Evolutionary conservation across 2,888 invertebrate genomes (phyloP).

Genomic region (Pseudococcus jackbeardsleyi): DNA sequence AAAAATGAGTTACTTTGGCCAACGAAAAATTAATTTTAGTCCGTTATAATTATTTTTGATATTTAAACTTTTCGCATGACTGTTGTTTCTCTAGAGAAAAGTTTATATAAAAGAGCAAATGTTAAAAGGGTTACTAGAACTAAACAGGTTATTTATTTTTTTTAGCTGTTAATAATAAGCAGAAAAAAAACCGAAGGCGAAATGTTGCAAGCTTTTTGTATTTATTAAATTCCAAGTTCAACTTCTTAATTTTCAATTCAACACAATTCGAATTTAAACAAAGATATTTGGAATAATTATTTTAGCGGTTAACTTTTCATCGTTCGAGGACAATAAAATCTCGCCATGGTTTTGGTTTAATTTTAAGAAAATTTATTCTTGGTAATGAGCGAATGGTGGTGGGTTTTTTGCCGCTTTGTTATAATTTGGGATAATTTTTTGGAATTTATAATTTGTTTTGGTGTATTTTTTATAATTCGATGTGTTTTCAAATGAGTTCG

Average conservation of each 20-base stretch:
- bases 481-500: neutral
- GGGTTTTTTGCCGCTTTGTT: neutral
- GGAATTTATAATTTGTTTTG: neutral
- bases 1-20: neutral
- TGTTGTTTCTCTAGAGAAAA: conserved; percentile 3
- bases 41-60: conserved; percentile 29
- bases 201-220: neutral
- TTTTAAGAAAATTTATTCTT: conserved; percentile 10
- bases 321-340: neutral
- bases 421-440: neutral
- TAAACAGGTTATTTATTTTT: conserved; percentile 37
- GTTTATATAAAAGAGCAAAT: neutral
- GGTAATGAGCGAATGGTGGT: neutral
- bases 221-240: conserved; percentile 19
- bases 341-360: neutral
- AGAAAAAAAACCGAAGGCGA: neutral
- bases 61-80: neutral
- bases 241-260: conserved; percentile 19
- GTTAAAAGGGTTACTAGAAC: neutral
- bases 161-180: neutral
- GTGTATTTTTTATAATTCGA: neutral
- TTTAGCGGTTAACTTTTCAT: neutral
- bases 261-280: conserved; percentile 8
- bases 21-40: conserved; percentile 1
- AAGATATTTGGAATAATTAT: conserved; percentile 24